Percentiles rank a stretch among this genome's conserved stretches.
phyloP scores from a whole-genome alignment of 1,140 invertebrate genomes.

The Halotydeus destructor region DNA sequence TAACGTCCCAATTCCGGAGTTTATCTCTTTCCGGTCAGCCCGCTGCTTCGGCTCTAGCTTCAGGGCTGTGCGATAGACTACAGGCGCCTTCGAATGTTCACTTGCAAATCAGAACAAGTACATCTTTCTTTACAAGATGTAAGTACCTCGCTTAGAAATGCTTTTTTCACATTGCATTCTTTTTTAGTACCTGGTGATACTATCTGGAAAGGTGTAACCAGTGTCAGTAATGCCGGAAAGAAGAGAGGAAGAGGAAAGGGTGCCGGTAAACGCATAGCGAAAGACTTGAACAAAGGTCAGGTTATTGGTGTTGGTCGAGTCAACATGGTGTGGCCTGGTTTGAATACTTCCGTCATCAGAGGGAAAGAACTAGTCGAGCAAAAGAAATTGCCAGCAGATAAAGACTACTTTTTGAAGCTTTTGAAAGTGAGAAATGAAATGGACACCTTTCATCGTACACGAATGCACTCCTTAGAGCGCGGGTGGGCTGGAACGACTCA shows the following conservation, averaged over 20 bases:
- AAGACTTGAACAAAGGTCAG: slow-evolving; percentile 77
- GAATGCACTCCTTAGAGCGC: slow-evolving; percentile 52
- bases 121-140: slow-evolving; percentile 7
- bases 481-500: slow-evolving; percentile 66
- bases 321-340: slow-evolving; percentile 73
- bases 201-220: slow-evolving; percentile 81
- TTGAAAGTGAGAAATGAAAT: slow-evolving; percentile 46
- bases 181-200: slow-evolving; percentile 46
- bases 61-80: too few species aligned
- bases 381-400: slow-evolving; percentile 43
- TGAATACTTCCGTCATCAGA: slow-evolving; percentile 56
- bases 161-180: neutral
- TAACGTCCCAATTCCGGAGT: too few species aligned
- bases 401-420: slow-evolving; percentile 44
- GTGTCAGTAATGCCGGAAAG: slow-evolving; percentile 83
- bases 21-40: too few species aligned
- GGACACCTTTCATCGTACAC: slow-evolving; percentile 34
- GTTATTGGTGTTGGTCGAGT: slow-evolving; percentile 56
- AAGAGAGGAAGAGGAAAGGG: slow-evolving; percentile 81
- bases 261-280: slow-evolving; percentile 40
- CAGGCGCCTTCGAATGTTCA: too few species aligned
- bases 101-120: neutral
- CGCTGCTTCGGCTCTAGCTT: too few species aligned
- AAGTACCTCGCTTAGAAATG: neutral
- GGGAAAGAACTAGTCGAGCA: slow-evolving; percentile 50